Base-by-base conservation (phyloP, 2,113 vertebrate genomes). In the Heptranchias perlo region DNA sequence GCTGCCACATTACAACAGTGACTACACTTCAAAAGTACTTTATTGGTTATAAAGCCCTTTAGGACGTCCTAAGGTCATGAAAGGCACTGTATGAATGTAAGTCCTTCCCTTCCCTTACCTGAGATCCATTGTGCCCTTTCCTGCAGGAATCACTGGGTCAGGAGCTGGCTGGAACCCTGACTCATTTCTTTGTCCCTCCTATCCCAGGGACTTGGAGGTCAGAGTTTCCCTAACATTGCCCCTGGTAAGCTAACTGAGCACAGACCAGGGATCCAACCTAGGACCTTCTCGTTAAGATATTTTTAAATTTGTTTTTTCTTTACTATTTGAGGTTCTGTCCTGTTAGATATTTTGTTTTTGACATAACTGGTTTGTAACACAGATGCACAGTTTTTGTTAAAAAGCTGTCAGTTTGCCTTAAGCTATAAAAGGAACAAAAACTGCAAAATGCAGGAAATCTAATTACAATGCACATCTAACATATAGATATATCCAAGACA, bases 341-440 rank as follows among this genome's bases (percentile, higher is more conserved):
- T 58, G 58, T 62, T 16, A 93, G 58, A 62, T 62, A 62, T 62
- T 89, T 89, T 10, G 7, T 89, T 89, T 92, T 14, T 39, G 58
- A 39, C 35, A 49, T 8, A 25, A 23, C 44, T 23, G 1, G 35
- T 93, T 39, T 21, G 58, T 62, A 92, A n/a, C 16, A 62, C 7
- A 62, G 54, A n/a, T 4, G 5, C 2, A 21, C 35, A 0, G 35
- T 93, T 93, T 76, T 62, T 47, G 21, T 10, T 8, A 39, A 93
- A 44, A 93, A 93, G 13, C 89, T 62, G 35, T n/a, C 14, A 8
- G 89, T 93, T 93, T 93, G 89, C 58, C 16, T 82, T 23, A 39
- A 93, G 58, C 89, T 93, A 93, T 23, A 62, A 39, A 61, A 91
- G n/a, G 35, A 61, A 92, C 31, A 92, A 92, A 62, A 91, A 58